phyloP scores from a whole-genome alignment of 64 coral and sea anemone species.

The Acropora yongei region DNA sequence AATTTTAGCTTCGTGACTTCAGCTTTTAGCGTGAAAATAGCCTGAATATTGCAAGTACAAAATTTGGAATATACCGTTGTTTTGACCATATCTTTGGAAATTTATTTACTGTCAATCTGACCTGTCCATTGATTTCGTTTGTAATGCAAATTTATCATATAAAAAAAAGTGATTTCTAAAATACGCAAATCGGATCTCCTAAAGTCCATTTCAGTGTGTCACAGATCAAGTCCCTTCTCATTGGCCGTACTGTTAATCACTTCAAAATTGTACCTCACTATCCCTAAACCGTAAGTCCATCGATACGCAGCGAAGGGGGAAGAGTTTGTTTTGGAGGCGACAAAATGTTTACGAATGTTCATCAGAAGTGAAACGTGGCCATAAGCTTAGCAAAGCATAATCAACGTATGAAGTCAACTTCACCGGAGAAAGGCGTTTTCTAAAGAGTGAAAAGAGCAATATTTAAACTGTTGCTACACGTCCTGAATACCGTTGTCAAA shows the following conservation, averaged over 20 bases:
- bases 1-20: not conserved
- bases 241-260: not conserved
- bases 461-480: too few relatives aligned
- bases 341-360: not conserved
- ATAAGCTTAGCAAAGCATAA: not conserved
- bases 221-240: not conserved
- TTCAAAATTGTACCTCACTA: not conserved
- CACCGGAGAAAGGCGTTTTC: too few relatives aligned
- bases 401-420: too few relatives aligned
- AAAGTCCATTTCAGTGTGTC: not conserved
- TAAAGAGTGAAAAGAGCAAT: too few relatives aligned
- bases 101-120: not conserved
- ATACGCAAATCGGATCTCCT: not conserved
- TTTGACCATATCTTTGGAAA: not conserved
- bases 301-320: not conserved
- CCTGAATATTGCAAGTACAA: not conserved
- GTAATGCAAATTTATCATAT: conserved; percentile 9
- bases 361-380: not conserved
- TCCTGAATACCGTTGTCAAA: too few relatives aligned
- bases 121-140: conserved; percentile 8
- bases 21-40: not conserved
- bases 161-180: not conserved
- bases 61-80: conserved; percentile 7
- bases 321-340: not conserved
- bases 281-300: not conserved